Evolutionary conservation across 2,113 vertebrate species (phyloP), one percentile per base, ranked within the genome.

Genomic region (Pandion haliaetus): DNA sequence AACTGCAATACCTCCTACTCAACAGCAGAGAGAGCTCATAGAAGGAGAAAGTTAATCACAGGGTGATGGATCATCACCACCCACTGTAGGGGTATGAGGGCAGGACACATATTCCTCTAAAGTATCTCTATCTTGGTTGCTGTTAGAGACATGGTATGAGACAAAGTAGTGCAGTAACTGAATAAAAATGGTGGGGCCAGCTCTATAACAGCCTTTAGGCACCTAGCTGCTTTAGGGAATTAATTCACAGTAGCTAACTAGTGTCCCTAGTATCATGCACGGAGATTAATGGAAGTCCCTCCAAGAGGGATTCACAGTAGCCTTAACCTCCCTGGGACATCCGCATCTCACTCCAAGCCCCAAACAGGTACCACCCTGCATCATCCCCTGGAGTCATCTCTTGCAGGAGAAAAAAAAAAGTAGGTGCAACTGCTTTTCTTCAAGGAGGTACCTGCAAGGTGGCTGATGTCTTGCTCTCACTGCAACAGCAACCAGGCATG

Each of bases 11-110:
- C 82, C 86, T 58, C 13, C 31, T 44, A 62, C 20, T 34, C 55
- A 91, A 95, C 96, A 94, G 90, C 80, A 97, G 96, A 94, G 97
- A 95, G 95, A 97, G 96, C 95, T 95, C 95, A 77, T 0, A 50
- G 87, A 45, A 80, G 96, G 70, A 95, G 66, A 85, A 96, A 95
- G 47, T 29, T 55, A 57, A 54, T 57, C 44, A 31, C 31, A 72
- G 65, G 24, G 29, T 42, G 69, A 73, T 25, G 34, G 59, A 38
- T 50, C 59, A 58, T 70, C 47, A 59, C 32, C 44, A 42, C 24
- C 23, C 52, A 16, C 34, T 10, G 17, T 4, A 71, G 6, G 16
- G 25, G 21, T 45, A 25, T 26, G 58, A 40, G 26, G 47, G 66
- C 52, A 76, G 36, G 62, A 34, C 52, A 36, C 2, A 9, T 9